Evolutionary conservation across 2,797 vertebrate species (phyloP), one percentile per base, ranked within the genome.

Genomic region (Halcyon leucocephala): DNA sequence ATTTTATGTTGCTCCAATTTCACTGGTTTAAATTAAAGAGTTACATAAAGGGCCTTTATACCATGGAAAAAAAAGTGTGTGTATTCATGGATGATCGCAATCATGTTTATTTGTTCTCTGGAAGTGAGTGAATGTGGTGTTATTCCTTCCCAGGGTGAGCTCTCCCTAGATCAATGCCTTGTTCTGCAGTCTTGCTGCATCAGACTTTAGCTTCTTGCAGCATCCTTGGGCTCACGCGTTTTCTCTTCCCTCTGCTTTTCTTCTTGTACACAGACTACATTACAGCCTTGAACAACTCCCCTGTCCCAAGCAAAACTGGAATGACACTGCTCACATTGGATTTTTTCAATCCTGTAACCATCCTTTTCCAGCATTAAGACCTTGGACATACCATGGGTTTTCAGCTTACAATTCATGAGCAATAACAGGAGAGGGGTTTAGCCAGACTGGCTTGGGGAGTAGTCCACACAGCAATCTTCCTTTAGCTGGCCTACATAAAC

Each of bases 1-100:
- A 95, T 95, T 94, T 95, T 86, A 49, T 83, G 62, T 90, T 93
- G 92, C 77, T 97, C 62, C 81, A 89, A 58, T 95, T 96, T 97
- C 82, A 66, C 67, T 93, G 42, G 91, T 89, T 97, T 95, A 93
- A 96, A 86, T 93, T 65, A 71, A 97, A 93, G 55, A 89, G 92
- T 92, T 96, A 64, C 22, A 74, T 26, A 66, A 90, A 82, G 31
- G 76, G 14, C 71, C 81, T 85, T 82, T 51, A 51, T 51, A 86
- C 29, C 51, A 52, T 4, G 10, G 3, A 52, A 15, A 31, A 61
- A 17, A 28, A 66, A 19, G 16, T 67, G 11, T 2, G 6, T 28
- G 12, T 12, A 19, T 93, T 78, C 9, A 49, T 62, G 49, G 33
- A n/a, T 64, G 66, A 89, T 85, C 22, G 3, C 26, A 51, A 9